Base-by-base conservation (phyloP, 1,140 invertebrate species). In the Drosophila varians region DNA sequence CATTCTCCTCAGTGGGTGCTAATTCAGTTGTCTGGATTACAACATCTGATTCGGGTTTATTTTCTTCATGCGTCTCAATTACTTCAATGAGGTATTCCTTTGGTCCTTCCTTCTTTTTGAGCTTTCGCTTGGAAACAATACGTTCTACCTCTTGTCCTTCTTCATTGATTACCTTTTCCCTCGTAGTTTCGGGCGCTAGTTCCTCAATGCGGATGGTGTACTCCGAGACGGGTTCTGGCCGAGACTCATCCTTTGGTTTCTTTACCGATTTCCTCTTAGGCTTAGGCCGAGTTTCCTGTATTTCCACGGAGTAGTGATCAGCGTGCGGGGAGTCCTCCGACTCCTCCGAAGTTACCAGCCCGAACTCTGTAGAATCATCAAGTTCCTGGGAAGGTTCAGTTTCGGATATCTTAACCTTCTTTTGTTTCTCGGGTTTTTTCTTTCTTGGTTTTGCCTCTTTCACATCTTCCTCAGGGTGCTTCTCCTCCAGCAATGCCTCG, bases 191-290 rank as follows among this genome's bases (percentile, higher is more conserved):
- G 16, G 91, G 84, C 2, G 77, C 65, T 3, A 79, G 25, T 58
- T 92, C 92, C 72, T 92, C 89, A 52, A 91, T 58, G 9, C 75
- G 64, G 53, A 83, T 65, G 2, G 58, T 54, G 77, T 90, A 57
- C 40, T 31, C 28, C 28, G 28, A 31, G 9, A 31, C n/a, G 28
- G 28, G 28, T 31, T 31, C 9, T 31, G 11, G 3, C 3, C 3
- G 8, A 4, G 40, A 1, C 12, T 54, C 14, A 8, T 72, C 45
- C 9, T 61, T 69, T 0, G 26, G 28, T 28, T 65, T 77, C 19
- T 75, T 82, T 0, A 14, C 3, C 1, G 46, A 3, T 89, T 92
- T 75, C 73, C 90, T 57, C 84, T 91, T 48, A 42, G 45, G 11
- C 16, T 88, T 66, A 0, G 45, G 34, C 25, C 16, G 6, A 26